Base-by-base conservation (phyloP, 2,888 invertebrate species). In the Parnassius orleans region DNA sequence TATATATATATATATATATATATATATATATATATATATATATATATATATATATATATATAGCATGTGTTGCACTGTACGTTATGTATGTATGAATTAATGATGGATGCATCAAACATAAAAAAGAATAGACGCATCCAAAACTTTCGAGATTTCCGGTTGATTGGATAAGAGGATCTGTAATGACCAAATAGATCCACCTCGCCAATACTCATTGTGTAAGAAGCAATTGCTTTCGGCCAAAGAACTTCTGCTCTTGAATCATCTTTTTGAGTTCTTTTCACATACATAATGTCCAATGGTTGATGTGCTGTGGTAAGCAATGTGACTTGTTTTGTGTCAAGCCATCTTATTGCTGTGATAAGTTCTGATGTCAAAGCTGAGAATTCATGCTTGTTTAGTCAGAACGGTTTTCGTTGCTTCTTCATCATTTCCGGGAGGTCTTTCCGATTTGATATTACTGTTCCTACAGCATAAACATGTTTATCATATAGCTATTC, bases 221-320 rank as follows among this genome's bases (percentile, higher is more conserved):
- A 78, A 9, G 62, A 54, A 56, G 71, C 74, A 61, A 78, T 78
- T 41, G 78, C 74, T 63, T 63, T 68, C 15, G 76, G 76, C 65
- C 74, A 75, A 67, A 64, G 50, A 43, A 43, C 7, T 10, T 43
- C 43, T 43, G 43, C 43, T 70, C 66, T 77, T 46, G 73, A 65
- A 24, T 76, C 78, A 67, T 78, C 73, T 73, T 75, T 77, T 70
- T 78, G 75, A 19, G 75, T 77, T 63, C 75, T 72, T 63, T 76
- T 70, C 64, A 69, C 57, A 53, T 66, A n/a, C 62, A 51, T 57
- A 65, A 62, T 64, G 53, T 73, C 70, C 55, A 33, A 24, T 72
- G 74, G 72, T 43, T 71, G 64, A 55, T 72, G 71, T 14, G 72
- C 72, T 62, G 73, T 73, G 10, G 71, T 71, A 9, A 73, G 68